phyloP scores from a whole-genome alignment of 2,888 invertebrate species.

The Tetanocera ferruginea region DNA sequence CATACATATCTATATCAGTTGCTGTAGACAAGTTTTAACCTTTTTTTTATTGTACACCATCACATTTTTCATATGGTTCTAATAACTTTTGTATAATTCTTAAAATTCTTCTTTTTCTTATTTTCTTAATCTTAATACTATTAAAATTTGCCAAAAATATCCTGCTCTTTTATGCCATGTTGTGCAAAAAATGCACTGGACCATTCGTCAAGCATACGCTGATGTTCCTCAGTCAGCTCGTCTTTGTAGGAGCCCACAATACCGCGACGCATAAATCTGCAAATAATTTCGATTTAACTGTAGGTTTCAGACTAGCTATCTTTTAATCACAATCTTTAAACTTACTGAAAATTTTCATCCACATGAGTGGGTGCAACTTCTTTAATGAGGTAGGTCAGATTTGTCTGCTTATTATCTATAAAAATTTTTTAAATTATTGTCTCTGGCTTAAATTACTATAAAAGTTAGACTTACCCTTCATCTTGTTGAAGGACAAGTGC shows the following conservation, averaged over 20 bases:
- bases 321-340: conserved; percentile 45
- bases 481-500: conserved; percentile 51
- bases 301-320: conserved; percentile 28
- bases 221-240: conserved; percentile 45
- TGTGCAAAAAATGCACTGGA: conserved; percentile 30
- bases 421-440: background rate
- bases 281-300: conserved; percentile 47
- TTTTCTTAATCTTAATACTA: too few relatives aligned
- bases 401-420: background rate
- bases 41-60: too few relatives aligned
- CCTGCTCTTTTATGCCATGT: conserved; percentile 44
- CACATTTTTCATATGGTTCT: too few relatives aligned
- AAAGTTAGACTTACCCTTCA: conserved; percentile 46
- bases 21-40: too few relatives aligned
- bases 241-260: conserved; percentile 51
- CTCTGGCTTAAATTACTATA: background rate
- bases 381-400: background rate
- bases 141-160: conserved; percentile 49
- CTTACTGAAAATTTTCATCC: background rate
- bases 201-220: conserved; percentile 47
- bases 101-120: too few relatives aligned
- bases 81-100: too few relatives aligned
- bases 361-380: background rate
- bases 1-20: too few relatives aligned
- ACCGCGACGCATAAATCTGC: conserved; percentile 52